Evolutionary conservation across 2,113 vertebrate genomes (phyloP), one percentile per base, ranked within the genome.

Genomic region (Platichthys stellatus): DNA sequence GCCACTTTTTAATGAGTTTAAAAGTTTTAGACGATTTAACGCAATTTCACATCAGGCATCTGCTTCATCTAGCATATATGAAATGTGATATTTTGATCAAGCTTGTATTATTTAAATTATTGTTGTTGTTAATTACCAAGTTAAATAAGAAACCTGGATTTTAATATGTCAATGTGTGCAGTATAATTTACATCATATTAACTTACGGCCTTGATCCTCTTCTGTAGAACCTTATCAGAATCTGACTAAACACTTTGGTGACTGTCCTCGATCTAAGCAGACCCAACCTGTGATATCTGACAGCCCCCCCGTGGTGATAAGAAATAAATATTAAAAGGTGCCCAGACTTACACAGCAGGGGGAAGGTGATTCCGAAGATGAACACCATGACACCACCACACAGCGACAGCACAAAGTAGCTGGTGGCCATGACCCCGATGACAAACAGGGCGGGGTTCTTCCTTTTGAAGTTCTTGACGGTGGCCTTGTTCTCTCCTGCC

Each of bases 301-400:
- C 18, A 17, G 1, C 2, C 49, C 15, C 5, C 5, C 18, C 4
- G 5, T 6, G 18, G 53, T 56, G 18, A 17, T 51, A 51, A 35
- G 3, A 38, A 38, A 38, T 38, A 7, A 10, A 43, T 13, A 23
- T 63, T 28, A 11, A 28, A 70, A 70, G 13, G 24, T 2, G 24
- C 12, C 7, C 17, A 38, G 11, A 97, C 97, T 97, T 90, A 99
- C 97, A 82, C 80, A 99, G 85, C 84, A 99, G 88, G 51, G 98
- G 98, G 77, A 99, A 96, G 0, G 97, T 97, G 92, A 99, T 98
- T 62, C 98, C 98, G 26, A 99, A 98, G 86, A 98, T 93, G 81
- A 99, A 98, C 79, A 99, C 96, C 96, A 98, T 95, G 81, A 99
- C 96, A 0, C 97, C 97, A 9, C 97, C 98, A 17, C 95, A 96